These are phyloP conservation scores for Nasonia vitripennis DNA, from an alignment of 1,140 invertebrate genomes.

Conservation along the genomic window DNA sequence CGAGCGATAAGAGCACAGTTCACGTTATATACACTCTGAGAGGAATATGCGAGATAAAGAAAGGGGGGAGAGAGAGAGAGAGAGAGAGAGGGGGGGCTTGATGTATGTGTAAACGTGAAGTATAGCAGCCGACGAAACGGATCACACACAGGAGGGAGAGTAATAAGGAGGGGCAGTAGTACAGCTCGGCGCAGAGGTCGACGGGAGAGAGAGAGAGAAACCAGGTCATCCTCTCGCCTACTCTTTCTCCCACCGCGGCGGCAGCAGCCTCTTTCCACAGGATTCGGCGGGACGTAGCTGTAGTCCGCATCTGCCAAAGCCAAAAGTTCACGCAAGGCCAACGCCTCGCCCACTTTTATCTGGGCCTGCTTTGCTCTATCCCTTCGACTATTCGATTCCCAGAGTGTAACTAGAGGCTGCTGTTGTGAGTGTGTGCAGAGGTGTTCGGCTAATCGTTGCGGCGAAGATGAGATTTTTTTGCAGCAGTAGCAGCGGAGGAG, in stretches of 20 bases:
- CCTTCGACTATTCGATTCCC: too few relatives aligned
- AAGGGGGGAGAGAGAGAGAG: background rate
- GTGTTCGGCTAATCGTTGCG: background rate
- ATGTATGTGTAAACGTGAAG: background rate
- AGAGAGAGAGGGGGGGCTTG: background rate
- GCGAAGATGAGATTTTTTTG: background rate
- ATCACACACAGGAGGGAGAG: slow-evolving; percentile 1
- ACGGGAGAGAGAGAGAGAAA: slow-evolving; percentile 61
- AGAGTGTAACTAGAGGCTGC: too few relatives aligned
- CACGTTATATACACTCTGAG: background rate
- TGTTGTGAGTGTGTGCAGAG: too few relatives aligned
- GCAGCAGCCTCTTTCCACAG: slow-evolving; percentile 23
- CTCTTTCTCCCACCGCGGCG: slow-evolving; percentile 39
- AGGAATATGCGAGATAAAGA: background rate
- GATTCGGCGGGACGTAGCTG: slow-evolving; percentile 16
- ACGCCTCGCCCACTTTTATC: slow-evolving; percentile 67
- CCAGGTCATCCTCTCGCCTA: slow-evolving; percentile 63
- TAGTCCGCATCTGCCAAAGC: slow-evolving; percentile 65
- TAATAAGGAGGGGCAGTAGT: slow-evolving; percentile 9
- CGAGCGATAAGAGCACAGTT: background rate
- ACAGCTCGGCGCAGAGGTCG: slow-evolving; percentile 38
- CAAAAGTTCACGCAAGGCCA: slow-evolving; percentile 67
- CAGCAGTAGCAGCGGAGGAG: background rate
- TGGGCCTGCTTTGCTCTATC: slow-evolving; percentile 46
- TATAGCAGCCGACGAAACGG: background rate